A percentile compares a stretch with the other conserved stretches of the same genome.
These are phyloP conservation scores for Drosophila equinoxialis DNA, from an alignment of 1,140 invertebrate species.

Conservation along the genomic window DNA sequence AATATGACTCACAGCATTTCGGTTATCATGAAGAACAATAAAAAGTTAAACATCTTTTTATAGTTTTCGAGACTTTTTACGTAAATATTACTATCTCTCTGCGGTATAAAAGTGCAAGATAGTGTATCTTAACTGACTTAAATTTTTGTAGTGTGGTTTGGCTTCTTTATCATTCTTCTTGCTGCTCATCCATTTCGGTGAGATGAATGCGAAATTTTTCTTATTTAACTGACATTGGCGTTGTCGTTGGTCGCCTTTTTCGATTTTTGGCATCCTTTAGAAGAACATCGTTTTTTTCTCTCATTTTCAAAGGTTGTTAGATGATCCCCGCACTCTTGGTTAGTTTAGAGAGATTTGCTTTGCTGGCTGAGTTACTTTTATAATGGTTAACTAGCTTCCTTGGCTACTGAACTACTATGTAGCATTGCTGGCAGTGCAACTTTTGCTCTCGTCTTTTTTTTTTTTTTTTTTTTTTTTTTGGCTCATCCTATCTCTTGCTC, in stretches of 20 bases:
- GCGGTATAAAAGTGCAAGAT: no score
- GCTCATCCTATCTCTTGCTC: conserved; percentile 1
- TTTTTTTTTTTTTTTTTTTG: conserved; percentile 39
- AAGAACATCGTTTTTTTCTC: not conserved
- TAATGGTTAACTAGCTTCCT: conserved; percentile 43
- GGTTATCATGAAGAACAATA: not conserved
- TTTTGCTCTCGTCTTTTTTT: conserved; percentile 60
- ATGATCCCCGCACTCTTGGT: not conserved
- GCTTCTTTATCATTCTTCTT: not conserved
- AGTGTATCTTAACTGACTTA: no score
- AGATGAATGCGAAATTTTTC: conserved; percentile 5
- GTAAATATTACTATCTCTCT: not conserved
- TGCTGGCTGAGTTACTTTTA: conserved; percentile 22
- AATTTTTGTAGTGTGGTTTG: not conserved
- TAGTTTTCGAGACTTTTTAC: not conserved
- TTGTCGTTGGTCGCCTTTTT: not conserved
- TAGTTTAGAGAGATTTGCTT: conserved; percentile 14
- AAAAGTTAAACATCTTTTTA: not conserved
- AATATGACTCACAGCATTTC: not conserved
- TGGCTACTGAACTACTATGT: conserved; percentile 24
- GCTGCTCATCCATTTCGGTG: not conserved
- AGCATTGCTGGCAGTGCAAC: conserved; percentile 58
- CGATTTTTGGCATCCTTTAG: conserved; percentile 8
- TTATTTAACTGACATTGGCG: conserved; percentile 1
- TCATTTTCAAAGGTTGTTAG: not conserved